Evolutionary conservation across 2,888 invertebrate species (phyloP), one percentile per base, ranked within the genome.

Genomic region (Blera fallax): DNA sequence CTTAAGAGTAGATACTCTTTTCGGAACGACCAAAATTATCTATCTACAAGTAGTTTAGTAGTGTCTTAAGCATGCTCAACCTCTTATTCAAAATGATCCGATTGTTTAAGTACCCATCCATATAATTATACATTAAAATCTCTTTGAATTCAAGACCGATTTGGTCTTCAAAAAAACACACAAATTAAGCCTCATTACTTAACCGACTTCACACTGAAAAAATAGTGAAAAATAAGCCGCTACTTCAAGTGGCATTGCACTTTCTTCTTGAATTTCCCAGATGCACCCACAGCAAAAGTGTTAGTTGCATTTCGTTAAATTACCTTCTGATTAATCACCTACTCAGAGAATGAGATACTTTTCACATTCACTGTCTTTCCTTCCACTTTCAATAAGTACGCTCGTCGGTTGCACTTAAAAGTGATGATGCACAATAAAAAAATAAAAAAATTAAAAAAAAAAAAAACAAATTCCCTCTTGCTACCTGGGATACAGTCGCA

Each of bases 311-410:
- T 43, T 14, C 43, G 21, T 60, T 50, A 16, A 56, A 73, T 52
- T 16, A 52, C 34, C 64, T 43, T 54, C 64, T 64, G 65, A 65
- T 76, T 76, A 65, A 76, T 76, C 56, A 54, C 74, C 54, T 43
- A 18, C 43, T 56, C 56, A 65, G 34, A 52, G 27, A 29, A 62
- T 43, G 64, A 43, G 73, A 52, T 24, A 62, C 64, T 45, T 74
- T 74, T 64, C 52, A 43, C 52, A 64, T 54, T 73, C 65, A 32
- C 65, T 48, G 67, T 34, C 43, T 48, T 76, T 76, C 65, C 65
- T 65, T 65, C 34, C 62, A 40, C 73, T 73, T 62, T 73, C 73
- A 32, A 27, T 73, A 54, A 32, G 18, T 73, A 54, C 4, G 50
- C 48, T 29, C 18, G 29, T 50, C 45, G 21, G 21, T 10, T 18